Evolutionary conservation across 2,888 invertebrate genomes (phyloP), one percentile per base, ranked within the genome.

Genomic region (Leistus spinibarbis): DNA sequence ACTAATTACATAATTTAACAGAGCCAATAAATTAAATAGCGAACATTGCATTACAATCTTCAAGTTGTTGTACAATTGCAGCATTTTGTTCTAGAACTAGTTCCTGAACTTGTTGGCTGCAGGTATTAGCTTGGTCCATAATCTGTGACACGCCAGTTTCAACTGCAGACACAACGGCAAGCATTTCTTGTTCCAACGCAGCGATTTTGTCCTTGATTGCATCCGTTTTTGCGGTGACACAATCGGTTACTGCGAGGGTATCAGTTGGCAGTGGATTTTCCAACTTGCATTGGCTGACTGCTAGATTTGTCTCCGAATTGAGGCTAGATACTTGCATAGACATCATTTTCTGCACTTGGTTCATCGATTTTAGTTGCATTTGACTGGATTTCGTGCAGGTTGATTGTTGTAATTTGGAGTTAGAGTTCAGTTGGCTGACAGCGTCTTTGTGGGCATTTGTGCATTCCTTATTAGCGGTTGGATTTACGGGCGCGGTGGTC

Each of bases 371-470:
- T 10, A 71, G 24, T 54, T 54, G 53, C 16, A 27, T 54, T 17
- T 71, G 71, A 16, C 64, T 22, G 1, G 64, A 71, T 23, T 71
- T 71, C 22, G 24, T 71, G 13, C 71, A 71, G 56, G 54, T 54
- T 1, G 65, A 56, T 65, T 64, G 56, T 40, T 71, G 71, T 1
- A 16, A 56, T 24, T 64, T 71, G 5, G 71, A 71, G 10, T 71
- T 27, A 2, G 71, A 56, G 16, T 71, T 56, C 3, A 71, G 13
- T 54, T 54, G 71, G n/a, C 65, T 27, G 5, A 71, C 16, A 3
- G 13, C 27, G 7, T 20, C 54, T 22, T 71, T 71, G 56, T 10
- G 54, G 1, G 65, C 13, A 7, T 17, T 64, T 24, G 54, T 1
- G 19, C 71, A 71, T 54, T 71, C 71, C 23, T 71, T 71, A 10